Base-by-base conservation (phyloP, 2,888 invertebrate species). In the Pecten maximus region DNA sequence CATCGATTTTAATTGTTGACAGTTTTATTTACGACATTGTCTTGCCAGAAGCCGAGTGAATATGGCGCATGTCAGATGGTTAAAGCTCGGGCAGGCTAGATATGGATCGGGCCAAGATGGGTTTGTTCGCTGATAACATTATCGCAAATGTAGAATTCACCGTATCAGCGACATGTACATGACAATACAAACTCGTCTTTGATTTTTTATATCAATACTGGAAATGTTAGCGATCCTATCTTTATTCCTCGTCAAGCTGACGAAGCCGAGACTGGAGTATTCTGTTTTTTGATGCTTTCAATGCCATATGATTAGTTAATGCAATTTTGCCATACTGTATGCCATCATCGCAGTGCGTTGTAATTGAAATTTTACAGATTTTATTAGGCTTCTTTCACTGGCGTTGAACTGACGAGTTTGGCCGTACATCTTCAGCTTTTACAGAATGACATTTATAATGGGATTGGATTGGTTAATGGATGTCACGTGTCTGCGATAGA, bases 271-370 rank as follows among this genome's bases (percentile, higher is more conserved):
- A 15, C 2, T 28, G 74, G 74, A 15, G 35, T 74, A 74, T 35
- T 74, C 28, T 74, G 74, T 28, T 35, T 74, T 74, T 15, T 74
- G 8, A 35, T 8, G 74, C 74, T 74, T 35, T 74, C 74, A 35
- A 74, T 74, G 28, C 74, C 74, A 74, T 35, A 74, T 74, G 74
- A 74, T 74, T 74, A 74, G 74, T 74, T 74, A 74, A 74, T 74
- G 74, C 10, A 35, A 28, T 74, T 74, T 74, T 74, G 74, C 35
- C 74, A 74, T 74, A 74, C 35, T 74, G 74, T 74, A 74, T 74
- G 19, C 74, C 74, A 74, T 74, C 74, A 74, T 6, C 74, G 10
- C 35, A 10, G 4, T 23, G 74, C 74, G 28, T 6, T 74, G 35
- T 74, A 74, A 74, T 74, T 74, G 74, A 74, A 74, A 74, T 15